Evolutionary conservation across 2,797 vertebrate genomes (phyloP).

Genomic region (Microcaecilia unicolor): DNA sequence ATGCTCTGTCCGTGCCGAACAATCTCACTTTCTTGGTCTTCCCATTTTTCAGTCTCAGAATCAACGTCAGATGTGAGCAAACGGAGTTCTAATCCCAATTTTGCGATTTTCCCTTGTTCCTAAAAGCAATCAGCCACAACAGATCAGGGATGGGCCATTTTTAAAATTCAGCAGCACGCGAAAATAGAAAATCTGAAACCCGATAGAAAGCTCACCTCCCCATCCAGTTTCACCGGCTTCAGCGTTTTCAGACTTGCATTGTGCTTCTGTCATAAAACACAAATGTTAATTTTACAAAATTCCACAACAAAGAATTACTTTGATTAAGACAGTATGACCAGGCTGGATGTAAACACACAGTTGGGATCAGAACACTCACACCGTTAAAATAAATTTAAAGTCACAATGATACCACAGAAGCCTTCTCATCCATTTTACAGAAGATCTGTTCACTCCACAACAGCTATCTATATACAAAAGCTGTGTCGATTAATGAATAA

Average conservation of each 20-base stretch:
- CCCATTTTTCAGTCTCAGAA: constrained; percentile 86
- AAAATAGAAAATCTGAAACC: neutral
- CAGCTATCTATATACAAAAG: no score
- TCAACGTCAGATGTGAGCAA: constrained; percentile 83
- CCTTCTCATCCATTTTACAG: no score
- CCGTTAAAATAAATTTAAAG: no score
- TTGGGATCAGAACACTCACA: no score
- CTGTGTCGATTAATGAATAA: no score
- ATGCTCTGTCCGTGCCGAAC: constrained; percentile 75
- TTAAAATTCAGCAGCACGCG: neutral
- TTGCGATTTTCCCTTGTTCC: constrained; percentile 87
- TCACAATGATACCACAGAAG: no score
- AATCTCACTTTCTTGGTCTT: constrained; percentile 83
- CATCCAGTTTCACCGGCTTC: constrained; percentile 83
- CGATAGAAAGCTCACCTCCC: constrained; percentile 81
- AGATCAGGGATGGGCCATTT: neutral
- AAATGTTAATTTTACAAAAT: neutral
- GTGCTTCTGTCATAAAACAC: constrained; percentile 74
- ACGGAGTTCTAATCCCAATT: constrained; percentile 84
- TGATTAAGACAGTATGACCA: no score
- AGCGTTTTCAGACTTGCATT: constrained; percentile 77
- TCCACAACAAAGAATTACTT: no score
- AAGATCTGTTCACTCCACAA: no score
- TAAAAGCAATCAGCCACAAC: constrained; percentile 35
- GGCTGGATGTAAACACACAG: no score